phyloP scores from a whole-genome alignment of 2,888 invertebrate species.

The Craniophora ligustri region DNA sequence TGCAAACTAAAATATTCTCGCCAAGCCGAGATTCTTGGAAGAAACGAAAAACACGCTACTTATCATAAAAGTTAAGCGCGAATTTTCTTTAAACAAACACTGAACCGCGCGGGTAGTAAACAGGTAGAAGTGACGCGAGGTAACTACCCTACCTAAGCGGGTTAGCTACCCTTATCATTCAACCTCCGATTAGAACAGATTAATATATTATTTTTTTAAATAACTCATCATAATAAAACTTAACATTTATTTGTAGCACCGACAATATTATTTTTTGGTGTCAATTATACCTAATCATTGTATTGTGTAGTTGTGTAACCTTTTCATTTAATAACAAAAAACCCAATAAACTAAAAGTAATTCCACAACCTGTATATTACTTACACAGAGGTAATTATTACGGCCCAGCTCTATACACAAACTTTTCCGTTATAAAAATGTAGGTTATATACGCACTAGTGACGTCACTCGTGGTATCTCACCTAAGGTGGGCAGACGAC shows the following conservation, averaged over 20 bases:
- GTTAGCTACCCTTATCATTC: slow-evolving; percentile 41
- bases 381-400: background rate
- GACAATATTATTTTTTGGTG: too few species aligned
- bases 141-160: slow-evolving; percentile 20
- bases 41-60: slow-evolving; percentile 4
- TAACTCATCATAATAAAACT: too few species aligned
- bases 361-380: background rate
- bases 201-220: slow-evolving; percentile 25
- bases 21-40: background rate
- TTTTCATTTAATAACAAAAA: too few species aligned
- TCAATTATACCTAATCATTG: too few species aligned
- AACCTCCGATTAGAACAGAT: slow-evolving; percentile 25
- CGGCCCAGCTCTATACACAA: background rate
- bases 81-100: slow-evolving; percentile 14
- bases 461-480: slow-evolving; percentile 44
- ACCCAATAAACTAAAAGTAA: background rate
- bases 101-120: slow-evolving; percentile 3
- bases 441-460: slow-evolving; percentile 29
- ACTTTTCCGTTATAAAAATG: slow-evolving; percentile 1
- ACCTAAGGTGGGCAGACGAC: slow-evolving; percentile 66
- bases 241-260: too few species aligned
- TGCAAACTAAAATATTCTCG: slow-evolving; percentile 9
- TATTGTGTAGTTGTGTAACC: background rate
- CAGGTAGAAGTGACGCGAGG: slow-evolving; percentile 8
- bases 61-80: slow-evolving; percentile 3